Evolutionary conservation across 2,113 vertebrate species (phyloP), one percentile per base, ranked within the genome.

Genomic region (Anser brachyrhynchus): DNA sequence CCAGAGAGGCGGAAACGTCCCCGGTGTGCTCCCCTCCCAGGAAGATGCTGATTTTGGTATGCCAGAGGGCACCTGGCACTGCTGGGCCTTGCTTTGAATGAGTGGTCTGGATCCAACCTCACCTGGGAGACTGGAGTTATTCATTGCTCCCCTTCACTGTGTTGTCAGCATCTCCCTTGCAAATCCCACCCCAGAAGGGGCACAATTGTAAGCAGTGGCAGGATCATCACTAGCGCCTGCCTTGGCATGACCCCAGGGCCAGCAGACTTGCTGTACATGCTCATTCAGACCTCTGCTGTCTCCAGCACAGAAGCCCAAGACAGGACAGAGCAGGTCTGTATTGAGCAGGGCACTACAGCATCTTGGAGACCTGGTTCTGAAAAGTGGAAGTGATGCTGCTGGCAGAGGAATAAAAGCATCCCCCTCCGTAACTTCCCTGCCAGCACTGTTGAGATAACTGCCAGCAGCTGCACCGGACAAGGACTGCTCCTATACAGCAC

Each of bases 191-290:
- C 19, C 43, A 69, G n/a, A 10, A 62, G 15, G 37, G 37, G 18
- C 10, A 35, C n/a, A 10, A 12, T 5, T 22, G 49, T 10, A 28
- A 69, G 66, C 25, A 33, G 35, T 0, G 5, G 4, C 29, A 82
- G n/a, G 52, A 51, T 37, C 43, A 79, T 57, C 51, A 7, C 15
- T 1, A n/a, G 29, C 35, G 31, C n/a, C 43, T 23, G 29, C 37
- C 20, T 31, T 28, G 37, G 31, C 25, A 16, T 2, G 6, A 49
- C 18, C 20, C 7, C 6, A 3, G 33, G 7, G n/a, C 17, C 41
- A 57, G 43, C 6, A 55, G 1, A 0, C 33, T 43, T 67, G 6
- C 43, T 37, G 37, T 8, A 37, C 2, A 0, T 0, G 0, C 10
- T 65, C 26, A 5, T 28, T 28, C 6, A 44, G 52, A 37, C 43